Conservation (phyloP, 2,113 vertebrate genomes). For the Lepus europaeus region DNA sequence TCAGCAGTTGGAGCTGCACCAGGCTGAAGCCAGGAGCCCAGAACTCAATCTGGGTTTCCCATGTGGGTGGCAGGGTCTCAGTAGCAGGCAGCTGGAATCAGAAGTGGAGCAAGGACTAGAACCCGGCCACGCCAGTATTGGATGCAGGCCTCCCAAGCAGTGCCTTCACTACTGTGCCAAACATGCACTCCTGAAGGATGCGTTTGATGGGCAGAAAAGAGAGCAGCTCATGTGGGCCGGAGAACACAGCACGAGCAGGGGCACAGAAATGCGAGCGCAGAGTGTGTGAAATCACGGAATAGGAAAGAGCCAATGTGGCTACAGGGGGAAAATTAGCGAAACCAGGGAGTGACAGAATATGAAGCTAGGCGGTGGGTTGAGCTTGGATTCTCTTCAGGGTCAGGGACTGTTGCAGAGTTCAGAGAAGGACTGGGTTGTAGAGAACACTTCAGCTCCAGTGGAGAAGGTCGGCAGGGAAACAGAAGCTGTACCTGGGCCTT, state of each 20-base stretch:
- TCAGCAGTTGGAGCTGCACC: too few species aligned
- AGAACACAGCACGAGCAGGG: background rate
- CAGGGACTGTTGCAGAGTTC: background rate
- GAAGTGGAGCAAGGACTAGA: too few species aligned
- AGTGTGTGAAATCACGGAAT: background rate
- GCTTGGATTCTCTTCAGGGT: background rate
- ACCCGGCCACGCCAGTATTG: too few species aligned
- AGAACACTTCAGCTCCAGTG: background rate
- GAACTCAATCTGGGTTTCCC: too few species aligned
- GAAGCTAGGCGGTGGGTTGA: background rate
- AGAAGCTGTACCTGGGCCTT: background rate
- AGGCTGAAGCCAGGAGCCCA: too few species aligned
- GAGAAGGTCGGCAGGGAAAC: background rate
- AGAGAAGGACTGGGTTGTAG: background rate
- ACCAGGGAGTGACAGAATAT: background rate
- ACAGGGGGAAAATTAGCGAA: constrained; percentile 15
- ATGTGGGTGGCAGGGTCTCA: too few species aligned
- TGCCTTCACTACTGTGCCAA: too few species aligned
- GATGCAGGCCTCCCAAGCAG: too few species aligned
- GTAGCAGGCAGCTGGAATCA: too few species aligned
- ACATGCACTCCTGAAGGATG: constrained; percentile 4
- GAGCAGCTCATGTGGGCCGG: background rate
- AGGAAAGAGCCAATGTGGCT: background rate
- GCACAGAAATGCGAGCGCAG: background rate
- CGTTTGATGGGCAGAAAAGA: constrained; percentile 14